Base-by-base conservation (phyloP, 2,797 vertebrate species). In the Sebastes taczanowskii region DNA sequence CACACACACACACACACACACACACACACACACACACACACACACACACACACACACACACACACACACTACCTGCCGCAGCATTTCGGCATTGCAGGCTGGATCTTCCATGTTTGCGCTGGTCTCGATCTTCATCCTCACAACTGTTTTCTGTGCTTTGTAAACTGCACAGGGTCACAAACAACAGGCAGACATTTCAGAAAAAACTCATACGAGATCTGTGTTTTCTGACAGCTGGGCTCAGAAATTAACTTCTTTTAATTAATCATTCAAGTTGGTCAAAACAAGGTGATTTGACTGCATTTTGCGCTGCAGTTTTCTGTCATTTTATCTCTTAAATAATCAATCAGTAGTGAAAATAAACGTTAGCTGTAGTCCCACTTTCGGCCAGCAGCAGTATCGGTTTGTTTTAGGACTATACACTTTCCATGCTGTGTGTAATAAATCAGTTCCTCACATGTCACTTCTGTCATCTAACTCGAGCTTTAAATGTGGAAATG, bases 51-150 rank as follows among this genome's bases (percentile, higher is more conserved):
- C 18, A 7, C n/a, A 32, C 23, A 64, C 27, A 63, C 25, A 16
- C 27, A 46, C 22, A 60, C 14, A 71, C 56, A 35, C 0, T 74
- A 88, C 84, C 86, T 81, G 61, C 14, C 25, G 10, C n/a, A n/a
- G 7, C 18, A 86, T 32, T 3, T 11, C 0, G 0, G 38, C 65
- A 5, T 23, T 60, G 27, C 0, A 0, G 4, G 7, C 20, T 34
- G 60, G 53, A 71, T 84, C 53, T 25, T 74, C 69, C 60, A 84
- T 16, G 61, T 84, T 61, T 23, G 49, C 42, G 0, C 2, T 68
- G 10, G 81, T 71, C 32, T 64, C 25, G 32, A 84, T 42, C 53
- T 23, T 77, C 29, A 86, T 49, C 20, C 23, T 82, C 52, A 86
- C 32, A 32, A 56, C 7, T 3, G 0, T 81, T 61, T 49, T 16